phyloP scores from a whole-genome alignment of 2,888 invertebrate genomes.

The Aphodius sticticus region DNA sequence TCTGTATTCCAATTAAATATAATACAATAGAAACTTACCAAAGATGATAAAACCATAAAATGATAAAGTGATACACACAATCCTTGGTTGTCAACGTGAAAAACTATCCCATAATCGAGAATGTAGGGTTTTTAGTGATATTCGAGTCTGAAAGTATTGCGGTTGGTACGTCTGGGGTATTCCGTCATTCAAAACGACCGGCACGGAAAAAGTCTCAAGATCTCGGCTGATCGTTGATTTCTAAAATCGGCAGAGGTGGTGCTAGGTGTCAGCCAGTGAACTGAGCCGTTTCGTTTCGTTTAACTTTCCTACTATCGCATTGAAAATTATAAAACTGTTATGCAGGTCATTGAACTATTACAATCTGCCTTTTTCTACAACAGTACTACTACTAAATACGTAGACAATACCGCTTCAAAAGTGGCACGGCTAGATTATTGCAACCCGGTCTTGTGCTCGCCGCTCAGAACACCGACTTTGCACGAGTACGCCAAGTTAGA shows the following conservation, averaged over 20 bases:
- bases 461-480: slow-evolving; percentile 14
- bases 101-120: not conserved
- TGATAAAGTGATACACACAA: not conserved
- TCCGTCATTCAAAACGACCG: not conserved
- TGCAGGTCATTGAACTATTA: slow-evolving; percentile 33
- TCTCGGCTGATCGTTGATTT: not conserved
- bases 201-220: not conserved
- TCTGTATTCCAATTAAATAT: not conserved
- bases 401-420: slow-evolving; percentile 16
- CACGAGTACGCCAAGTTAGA: slow-evolving; percentile 5
- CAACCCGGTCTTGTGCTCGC: slow-evolving; percentile 16
- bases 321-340: slow-evolving; percentile 36
- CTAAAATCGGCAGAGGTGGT: not conserved
- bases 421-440: slow-evolving; percentile 15
- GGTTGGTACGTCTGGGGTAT: not conserved
- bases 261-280: not conserved
- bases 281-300: not conserved
- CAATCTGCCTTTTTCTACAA: slow-evolving; percentile 13
- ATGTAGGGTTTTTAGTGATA: not conserved
- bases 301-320: slow-evolving; percentile 19
- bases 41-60: not conserved
- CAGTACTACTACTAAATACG: slow-evolving; percentile 20
- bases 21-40: not conserved
- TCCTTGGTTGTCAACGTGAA: not conserved
- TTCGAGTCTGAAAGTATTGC: not conserved